Percentiles rank a stretch among this genome's conserved stretches.
Evolutionary conservation across 2,797 vertebrate genomes (phyloP).

Genomic region (Hippocampus kuda): DNA sequence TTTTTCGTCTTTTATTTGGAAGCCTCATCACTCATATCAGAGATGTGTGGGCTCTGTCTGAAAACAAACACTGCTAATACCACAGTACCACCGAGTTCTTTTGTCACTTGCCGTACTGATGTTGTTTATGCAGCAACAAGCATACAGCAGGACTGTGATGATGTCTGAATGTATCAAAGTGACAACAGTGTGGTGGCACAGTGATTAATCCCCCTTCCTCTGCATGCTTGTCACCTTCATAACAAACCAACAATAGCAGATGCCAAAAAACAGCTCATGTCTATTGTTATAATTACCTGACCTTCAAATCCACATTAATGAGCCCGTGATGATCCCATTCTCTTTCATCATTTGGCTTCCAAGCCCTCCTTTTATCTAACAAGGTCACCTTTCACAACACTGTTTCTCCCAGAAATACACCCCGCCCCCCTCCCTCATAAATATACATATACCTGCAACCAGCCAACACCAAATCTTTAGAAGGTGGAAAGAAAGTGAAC

Average conservation of each 20-base stretch:
- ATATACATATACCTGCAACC: slow-evolving; percentile 64
- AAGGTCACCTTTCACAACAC: slow-evolving; percentile 66
- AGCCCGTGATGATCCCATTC: slow-evolving; percentile 62
- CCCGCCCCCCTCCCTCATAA: slow-evolving; percentile 13
- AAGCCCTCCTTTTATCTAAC: slow-evolving; percentile 64
- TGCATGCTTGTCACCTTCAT: slow-evolving; percentile 55
- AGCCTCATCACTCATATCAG: not conserved
- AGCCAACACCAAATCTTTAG: slow-evolving; percentile 7
- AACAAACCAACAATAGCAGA: slow-evolving; percentile 67
- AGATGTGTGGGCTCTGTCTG: not conserved
- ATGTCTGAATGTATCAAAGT: slow-evolving; percentile 59
- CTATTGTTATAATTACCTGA: slow-evolving; percentile 67
- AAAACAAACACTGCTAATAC: not conserved
- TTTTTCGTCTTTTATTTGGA: not conserved
- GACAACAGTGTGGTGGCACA: slow-evolving; percentile 55
- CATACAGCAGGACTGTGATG: slow-evolving; percentile 33
- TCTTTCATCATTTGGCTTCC: slow-evolving; percentile 67
- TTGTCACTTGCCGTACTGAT: slow-evolving; percentile 7
- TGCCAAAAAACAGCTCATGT: slow-evolving; percentile 57
- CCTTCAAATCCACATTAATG: slow-evolving; percentile 72
- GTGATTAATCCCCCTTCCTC: slow-evolving; percentile 60
- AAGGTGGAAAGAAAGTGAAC: not conserved
- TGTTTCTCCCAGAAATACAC: slow-evolving; percentile 49
- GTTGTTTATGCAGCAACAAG: slow-evolving; percentile 23
- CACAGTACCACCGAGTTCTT: not conserved